Conservation (phyloP, 2,797 vertebrate genomes). For the Clarias laeviceps region DNA sequence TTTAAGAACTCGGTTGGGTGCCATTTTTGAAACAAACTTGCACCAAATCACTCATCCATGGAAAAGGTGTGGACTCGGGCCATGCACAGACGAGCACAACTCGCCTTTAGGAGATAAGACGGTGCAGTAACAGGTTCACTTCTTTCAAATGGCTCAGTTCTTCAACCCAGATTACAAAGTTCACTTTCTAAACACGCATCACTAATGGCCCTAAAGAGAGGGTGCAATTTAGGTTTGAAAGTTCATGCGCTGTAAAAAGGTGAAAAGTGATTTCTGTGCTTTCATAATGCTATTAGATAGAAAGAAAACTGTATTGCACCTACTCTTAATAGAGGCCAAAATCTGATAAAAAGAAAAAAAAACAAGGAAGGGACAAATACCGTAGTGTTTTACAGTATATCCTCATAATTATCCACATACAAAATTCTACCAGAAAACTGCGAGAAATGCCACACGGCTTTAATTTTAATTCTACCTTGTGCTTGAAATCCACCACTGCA, state of each 20-base stretch:
- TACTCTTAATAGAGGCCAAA: slow-evolving; percentile 33
- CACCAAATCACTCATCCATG: slow-evolving; percentile 23
- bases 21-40: slow-evolving; percentile 2
- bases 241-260: background rate
- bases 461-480: slow-evolving; percentile 48
- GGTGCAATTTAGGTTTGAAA: slow-evolving; percentile 26
- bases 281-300: slow-evolving; percentile 17
- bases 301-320: slow-evolving; percentile 30
- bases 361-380: background rate
- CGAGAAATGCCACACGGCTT: slow-evolving; percentile 41
- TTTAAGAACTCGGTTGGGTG: background rate
- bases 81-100: slow-evolving; percentile 45
- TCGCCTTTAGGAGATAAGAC: slow-evolving; percentile 25
- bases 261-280: slow-evolving; percentile 11
- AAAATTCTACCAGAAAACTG: slow-evolving; percentile 35
- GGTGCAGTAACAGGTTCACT: slow-evolving; percentile 22
- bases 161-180: slow-evolving; percentile 35
- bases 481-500: slow-evolving; percentile 49
- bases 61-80: slow-evolving; percentile 37
- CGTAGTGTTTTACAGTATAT: slow-evolving; percentile 32
- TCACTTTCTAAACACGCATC: slow-evolving; percentile 37
- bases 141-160: slow-evolving; percentile 23
- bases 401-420: slow-evolving; percentile 36
- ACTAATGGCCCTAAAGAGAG: slow-evolving; percentile 21
- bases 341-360: slow-evolving; percentile 13